These are phyloP conservation scores for Mimas tiliae DNA, from an alignment of 2,888 invertebrate genomes.

Conservation along the genomic window DNA sequence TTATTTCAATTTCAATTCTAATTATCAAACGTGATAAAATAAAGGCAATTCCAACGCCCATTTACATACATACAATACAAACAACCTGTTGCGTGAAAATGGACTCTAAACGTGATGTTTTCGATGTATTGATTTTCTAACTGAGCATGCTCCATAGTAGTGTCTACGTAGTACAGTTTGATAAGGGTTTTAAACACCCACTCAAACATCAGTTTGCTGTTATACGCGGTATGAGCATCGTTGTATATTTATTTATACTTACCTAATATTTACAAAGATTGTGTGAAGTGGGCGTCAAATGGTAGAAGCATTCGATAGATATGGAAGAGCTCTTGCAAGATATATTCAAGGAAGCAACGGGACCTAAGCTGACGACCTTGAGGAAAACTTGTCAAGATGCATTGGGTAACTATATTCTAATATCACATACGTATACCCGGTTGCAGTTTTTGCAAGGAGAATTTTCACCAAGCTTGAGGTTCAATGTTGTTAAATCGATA, in stretches of 20 bases:
- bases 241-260: slow-evolving; percentile 6
- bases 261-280: slow-evolving; percentile 1
- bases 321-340: slow-evolving; percentile 95
- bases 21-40: not conserved
- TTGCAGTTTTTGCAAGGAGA: not conserved
- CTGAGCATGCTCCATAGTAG: slow-evolving; percentile 71
- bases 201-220: slow-evolving; percentile 42
- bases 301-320: slow-evolving; percentile 30
- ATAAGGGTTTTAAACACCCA: slow-evolving; percentile 69
- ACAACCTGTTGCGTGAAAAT: slow-evolving; percentile 65
- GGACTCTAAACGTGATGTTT: slow-evolving; percentile 45
- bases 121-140: slow-evolving; percentile 72
- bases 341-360: slow-evolving; percentile 93
- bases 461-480: not conserved
- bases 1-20: not conserved
- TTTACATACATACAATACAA: slow-evolving; percentile 22
- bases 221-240: slow-evolving; percentile 18
- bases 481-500: slow-evolving; percentile 11
- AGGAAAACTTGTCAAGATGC: slow-evolving; percentile 94
- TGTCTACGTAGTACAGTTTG: slow-evolving; percentile 52
- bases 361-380: slow-evolving; percentile 89
- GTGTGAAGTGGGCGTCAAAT: slow-evolving; percentile 21
- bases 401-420: slow-evolving; percentile 86
- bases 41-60: not conserved
- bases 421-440: not conserved